These are phyloP conservation scores for Aphidoletes aphidimyza DNA, from an alignment of 2,888 invertebrate genomes.

Conservation along the genomic window DNA sequence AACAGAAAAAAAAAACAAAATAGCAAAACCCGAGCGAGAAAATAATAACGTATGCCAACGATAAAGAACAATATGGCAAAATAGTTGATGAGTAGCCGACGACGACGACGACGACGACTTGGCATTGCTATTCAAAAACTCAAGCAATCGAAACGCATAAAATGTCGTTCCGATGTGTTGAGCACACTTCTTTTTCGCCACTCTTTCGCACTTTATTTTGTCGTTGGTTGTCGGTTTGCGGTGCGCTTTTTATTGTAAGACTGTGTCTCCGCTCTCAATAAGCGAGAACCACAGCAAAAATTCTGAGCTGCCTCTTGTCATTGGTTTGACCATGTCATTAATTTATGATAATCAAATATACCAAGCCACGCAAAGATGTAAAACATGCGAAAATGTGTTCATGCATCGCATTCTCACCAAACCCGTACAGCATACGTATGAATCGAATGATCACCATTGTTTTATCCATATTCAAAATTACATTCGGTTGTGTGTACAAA, in stretches of 20 bases:
- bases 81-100: slow-evolving; percentile 3
- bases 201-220: neutral
- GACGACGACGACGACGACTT: too few species aligned
- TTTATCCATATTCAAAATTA: too few species aligned
- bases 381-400: neutral
- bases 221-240: neutral
- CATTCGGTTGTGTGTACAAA: too few species aligned
- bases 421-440: too few species aligned
- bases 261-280: too few species aligned
- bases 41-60: neutral
- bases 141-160: slow-evolving; percentile 9
- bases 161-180: slow-evolving; percentile 39
- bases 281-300: too few species aligned
- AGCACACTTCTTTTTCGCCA: neutral
- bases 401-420: neutral
- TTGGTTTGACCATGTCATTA: neutral
- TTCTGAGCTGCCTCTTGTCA: too few species aligned
- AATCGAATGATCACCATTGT: too few species aligned
- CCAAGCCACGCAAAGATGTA: too few species aligned
- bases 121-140: neutral
- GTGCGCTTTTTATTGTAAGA: too few species aligned
- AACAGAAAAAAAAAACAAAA: neutral
- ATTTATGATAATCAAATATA: neutral
- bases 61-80: slow-evolving; percentile 49
- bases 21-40: neutral